phyloP scores from a whole-genome alignment of 2,888 invertebrate genomes.

The Pinctada fucata region DNA sequence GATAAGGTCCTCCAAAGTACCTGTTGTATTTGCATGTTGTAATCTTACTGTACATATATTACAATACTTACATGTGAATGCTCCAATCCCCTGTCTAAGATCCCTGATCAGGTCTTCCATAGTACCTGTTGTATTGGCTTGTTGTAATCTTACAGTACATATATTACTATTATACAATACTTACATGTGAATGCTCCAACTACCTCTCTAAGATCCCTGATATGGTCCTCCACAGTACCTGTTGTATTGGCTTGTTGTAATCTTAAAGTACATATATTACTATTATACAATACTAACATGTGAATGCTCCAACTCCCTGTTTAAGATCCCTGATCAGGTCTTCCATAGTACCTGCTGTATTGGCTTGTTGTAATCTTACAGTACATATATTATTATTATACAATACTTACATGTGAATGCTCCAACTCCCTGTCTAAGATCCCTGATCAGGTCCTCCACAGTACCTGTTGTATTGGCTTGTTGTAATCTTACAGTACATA shows the following conservation, averaged over 20 bases:
- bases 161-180: neutral
- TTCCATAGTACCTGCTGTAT: neutral
- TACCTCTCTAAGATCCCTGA: neutral
- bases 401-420: slow-evolving; percentile 12
- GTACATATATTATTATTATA: no score
- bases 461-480: neutral
- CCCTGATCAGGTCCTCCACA: slow-evolving; percentile 1
- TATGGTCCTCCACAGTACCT: neutral
- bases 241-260: neutral
- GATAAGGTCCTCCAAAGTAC: no score
- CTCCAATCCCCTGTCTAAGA: no score
- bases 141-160: no score
- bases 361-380: neutral
- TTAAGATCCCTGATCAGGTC: slow-evolving; percentile 6
- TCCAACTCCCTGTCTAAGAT: neutral
- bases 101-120: no score
- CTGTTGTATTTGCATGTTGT: no score
- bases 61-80: no score
- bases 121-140: no score
- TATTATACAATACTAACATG: slow-evolving; percentile 3
- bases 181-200: slow-evolving; percentile 3
- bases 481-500: no score
- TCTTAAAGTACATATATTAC: no score
- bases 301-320: neutral
- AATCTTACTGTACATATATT: no score